Evolutionary conservation across 2,888 invertebrate species (phyloP), one percentile per base, ranked within the genome.

Genomic region (Ypsolopha sequella): DNA sequence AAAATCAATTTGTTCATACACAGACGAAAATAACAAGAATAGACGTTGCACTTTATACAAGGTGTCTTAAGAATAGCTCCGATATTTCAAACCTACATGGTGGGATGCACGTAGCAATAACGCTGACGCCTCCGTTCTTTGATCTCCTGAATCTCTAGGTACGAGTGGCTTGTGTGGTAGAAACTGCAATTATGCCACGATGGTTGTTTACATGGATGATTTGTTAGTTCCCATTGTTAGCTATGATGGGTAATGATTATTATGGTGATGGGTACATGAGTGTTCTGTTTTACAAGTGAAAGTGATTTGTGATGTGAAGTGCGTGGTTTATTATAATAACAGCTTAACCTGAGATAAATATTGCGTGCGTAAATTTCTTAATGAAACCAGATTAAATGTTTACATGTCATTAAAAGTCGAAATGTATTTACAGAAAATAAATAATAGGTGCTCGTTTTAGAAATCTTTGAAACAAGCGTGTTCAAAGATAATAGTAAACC

Each of bases 81-180:
- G 65, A 58, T 61, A 60, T 58, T n/a, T 66, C 54, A 59, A 70
- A 85, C 86, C 68, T 86, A 86, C 58, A 70, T 65, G 53, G 76
- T 70, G 56, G 77, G 75, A 60, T 80, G 80, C 59, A 81, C 66
- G 75, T 74, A 75, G 78, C 77, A 78, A 58, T 73, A 70, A 59
- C 76, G 76, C 56, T 64, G 75, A 53, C 78, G 72, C 61, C 76
- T 70, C 63, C 76, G 68, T 66, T 80, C 81, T 65, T 82, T 76
- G 9, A 50, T 9, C 46, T 50, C 48, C 49, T 50, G 50, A 58
- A 82, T 73, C 62, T 78, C 79, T 85, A 85, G 76, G 82, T 85
- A 84, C 71, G 86, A 80, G 76, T 85, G 84, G 74, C 80, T 79
- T 80, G 82, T 75, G 74, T 79, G 72, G 82, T 76, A 76, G 85